A percentile compares a stretch with the other conserved stretches of the same genome.
phyloP scores from a whole-genome alignment of 2,797 vertebrate species.

The Neomorphus geoffroyi region DNA sequence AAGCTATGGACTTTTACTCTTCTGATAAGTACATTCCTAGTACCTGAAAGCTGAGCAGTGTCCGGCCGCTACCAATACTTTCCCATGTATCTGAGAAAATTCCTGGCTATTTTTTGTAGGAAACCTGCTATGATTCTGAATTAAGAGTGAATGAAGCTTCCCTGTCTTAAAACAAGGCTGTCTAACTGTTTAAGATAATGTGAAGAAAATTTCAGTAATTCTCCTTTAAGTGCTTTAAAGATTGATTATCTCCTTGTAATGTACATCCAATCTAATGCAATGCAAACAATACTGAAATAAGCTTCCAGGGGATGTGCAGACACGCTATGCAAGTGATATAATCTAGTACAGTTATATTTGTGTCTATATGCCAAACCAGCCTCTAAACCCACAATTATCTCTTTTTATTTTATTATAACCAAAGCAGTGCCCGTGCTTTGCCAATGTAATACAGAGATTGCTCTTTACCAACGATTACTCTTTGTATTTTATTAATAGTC shows the following conservation, averaged over 20 bases:
- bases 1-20: not conserved
- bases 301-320: not conserved
- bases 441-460: not conserved
- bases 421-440: not conserved
- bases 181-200: not conserved
- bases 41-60: not conserved
- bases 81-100: not conserved
- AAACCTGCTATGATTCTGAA: not conserved
- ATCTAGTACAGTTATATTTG: not conserved
- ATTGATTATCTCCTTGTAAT: not conserved
- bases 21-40: accelerated
- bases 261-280: not conserved
- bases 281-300: not conserved
- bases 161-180: not conserved
- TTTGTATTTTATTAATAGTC: not conserved
- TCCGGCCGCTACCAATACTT: not conserved
- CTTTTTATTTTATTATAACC: not conserved
- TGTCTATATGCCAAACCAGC: not conserved
- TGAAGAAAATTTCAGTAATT: not conserved
- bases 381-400: not conserved
- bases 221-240: not conserved
- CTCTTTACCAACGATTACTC: not conserved
- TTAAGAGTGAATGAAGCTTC: not conserved
- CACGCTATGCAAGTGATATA: not conserved
- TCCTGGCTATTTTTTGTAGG: not conserved